These are phyloP conservation scores for Mythimna vitellina DNA, from an alignment of 2,888 invertebrate species.

Conservation along the genomic window DNA sequence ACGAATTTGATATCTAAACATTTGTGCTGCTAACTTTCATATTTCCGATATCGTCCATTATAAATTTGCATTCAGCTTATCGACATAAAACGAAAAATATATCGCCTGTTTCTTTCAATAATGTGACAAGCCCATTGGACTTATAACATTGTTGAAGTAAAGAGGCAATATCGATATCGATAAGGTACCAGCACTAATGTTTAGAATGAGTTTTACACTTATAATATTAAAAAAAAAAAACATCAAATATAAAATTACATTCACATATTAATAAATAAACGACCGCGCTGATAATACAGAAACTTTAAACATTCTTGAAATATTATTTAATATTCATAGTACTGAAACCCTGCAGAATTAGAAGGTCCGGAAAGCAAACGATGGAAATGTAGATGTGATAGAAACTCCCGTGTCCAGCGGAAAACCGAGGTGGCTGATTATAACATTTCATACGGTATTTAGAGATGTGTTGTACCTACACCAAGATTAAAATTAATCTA, in stretches of 20 bases:
- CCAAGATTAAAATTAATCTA: background rate
- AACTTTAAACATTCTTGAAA: background rate
- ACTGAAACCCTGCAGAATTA: background rate
- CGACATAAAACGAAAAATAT: background rate
- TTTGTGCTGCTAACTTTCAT: slow-evolving; percentile 2
- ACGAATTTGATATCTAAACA: slow-evolving; percentile 22
- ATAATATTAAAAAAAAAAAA: slow-evolving; percentile 3
- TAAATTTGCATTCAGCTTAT: background rate
- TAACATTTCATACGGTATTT: background rate
- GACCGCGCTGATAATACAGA: slow-evolving; percentile 46
- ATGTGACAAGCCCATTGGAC: no score
- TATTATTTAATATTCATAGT: background rate
- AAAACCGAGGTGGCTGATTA: background rate
- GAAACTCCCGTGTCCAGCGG: background rate
- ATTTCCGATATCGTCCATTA: background rate
- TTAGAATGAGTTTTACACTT: slow-evolving; percentile 15
- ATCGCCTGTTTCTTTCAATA: no score
- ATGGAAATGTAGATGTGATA: no score
- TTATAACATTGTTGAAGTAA: no score
- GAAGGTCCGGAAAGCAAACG: background rate
- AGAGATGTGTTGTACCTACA: background rate
- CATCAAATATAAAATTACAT: slow-evolving; percentile 4
- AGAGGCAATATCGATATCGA: slow-evolving; percentile 14
- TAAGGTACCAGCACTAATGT: slow-evolving; percentile 14
- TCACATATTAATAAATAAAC: background rate